Evolutionary conservation across 1,140 invertebrate species (phyloP).

Genomic region (Eueides isabella): DNA sequence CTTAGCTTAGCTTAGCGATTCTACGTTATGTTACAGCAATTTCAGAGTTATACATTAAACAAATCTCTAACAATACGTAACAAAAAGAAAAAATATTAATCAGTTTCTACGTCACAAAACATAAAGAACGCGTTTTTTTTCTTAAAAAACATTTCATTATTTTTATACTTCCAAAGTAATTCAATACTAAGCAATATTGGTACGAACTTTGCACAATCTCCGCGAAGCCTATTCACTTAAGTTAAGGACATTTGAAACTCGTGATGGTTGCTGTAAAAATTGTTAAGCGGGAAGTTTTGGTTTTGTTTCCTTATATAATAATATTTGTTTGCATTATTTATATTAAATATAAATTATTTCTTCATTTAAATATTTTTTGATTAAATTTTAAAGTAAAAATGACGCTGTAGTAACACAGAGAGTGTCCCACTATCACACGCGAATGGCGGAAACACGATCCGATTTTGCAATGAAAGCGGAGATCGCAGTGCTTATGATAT

Average conservation of each 20-base stretch:
- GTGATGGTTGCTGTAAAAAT: background rate
- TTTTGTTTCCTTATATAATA: background rate
- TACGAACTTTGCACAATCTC: background rate
- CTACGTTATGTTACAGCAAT: no score
- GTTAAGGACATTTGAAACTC: conserved; percentile 1
- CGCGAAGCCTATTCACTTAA: conserved; percentile 1
- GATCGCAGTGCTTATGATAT: no score
- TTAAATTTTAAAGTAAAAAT: background rate
- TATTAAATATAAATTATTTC: background rate
- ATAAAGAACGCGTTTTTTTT: background rate
- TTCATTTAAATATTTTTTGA: background rate
- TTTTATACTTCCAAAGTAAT: background rate
- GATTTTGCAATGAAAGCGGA: no score
- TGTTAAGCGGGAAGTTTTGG: background rate
- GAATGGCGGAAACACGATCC: no score
- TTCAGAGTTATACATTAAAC: no score
- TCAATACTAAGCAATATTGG: background rate
- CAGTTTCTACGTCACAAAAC: background rate
- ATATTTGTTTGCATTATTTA: background rate
- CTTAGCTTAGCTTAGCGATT: no score
- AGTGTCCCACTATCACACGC: no score
- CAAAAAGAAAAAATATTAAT: background rate
- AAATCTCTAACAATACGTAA: background rate
- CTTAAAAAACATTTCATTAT: background rate
- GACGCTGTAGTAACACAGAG: no score